phyloP scores from a whole-genome alignment of 2,797 vertebrate species.

The Ctenochaetus hawaiiensis region DNA sequence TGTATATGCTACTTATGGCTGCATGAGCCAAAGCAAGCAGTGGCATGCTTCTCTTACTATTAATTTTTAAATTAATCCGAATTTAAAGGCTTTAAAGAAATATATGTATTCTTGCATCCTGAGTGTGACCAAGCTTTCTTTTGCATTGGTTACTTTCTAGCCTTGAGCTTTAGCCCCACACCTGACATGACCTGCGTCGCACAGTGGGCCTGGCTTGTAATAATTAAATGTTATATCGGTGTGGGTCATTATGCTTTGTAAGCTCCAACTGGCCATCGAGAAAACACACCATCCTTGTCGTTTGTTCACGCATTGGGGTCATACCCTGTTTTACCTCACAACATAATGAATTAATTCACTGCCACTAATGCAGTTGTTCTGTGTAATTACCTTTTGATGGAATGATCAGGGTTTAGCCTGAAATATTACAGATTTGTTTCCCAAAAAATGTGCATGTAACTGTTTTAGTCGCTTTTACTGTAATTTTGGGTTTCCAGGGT shows the following conservation, averaged over 20 bases:
- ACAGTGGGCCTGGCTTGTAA: conserved; percentile 32
- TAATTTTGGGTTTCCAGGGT: conserved; percentile 9
- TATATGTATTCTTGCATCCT: no score
- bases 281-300: conserved; percentile 65
- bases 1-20: background rate
- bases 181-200: conserved; percentile 12
- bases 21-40: no score
- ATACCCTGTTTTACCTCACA: conserved; percentile 27
- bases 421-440: conserved; percentile 19
- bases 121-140: background rate
- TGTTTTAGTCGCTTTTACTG: conserved; percentile 12
- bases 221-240: conserved; percentile 58
- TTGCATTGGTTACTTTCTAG: conserved; percentile 4
- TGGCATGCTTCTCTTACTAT: no score
- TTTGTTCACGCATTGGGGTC: conserved; percentile 51
- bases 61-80: no score
- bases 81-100: background rate
- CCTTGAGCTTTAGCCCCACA: conserved; percentile 6
- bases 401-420: conserved; percentile 17
- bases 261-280: conserved; percentile 52
- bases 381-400: conserved; percentile 25
- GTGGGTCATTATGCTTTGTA: conserved; percentile 51
- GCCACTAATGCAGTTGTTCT: conserved; percentile 19
- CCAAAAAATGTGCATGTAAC: conserved; percentile 3
- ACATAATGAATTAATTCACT: conserved; percentile 22